phyloP scores from a whole-genome alignment of 1,140 invertebrate genomes.

The Nephila pilipes region DNA sequence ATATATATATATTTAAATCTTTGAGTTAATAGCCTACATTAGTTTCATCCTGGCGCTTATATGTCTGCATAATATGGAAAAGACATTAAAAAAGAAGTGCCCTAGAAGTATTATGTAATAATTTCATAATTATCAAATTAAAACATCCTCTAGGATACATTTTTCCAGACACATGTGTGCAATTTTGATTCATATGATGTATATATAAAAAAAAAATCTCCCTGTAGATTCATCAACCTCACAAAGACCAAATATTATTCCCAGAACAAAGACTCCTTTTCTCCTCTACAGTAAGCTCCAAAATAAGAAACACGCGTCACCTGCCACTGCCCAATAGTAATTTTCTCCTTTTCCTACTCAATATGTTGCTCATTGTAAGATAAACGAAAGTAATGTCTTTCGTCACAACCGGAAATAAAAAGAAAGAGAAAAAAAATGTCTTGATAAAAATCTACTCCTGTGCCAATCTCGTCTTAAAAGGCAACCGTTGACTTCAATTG shows the following conservation, averaged over 20 bases:
- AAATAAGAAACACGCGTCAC: background rate
- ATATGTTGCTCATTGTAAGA: background rate
- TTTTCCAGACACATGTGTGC: too few species aligned
- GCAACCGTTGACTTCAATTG: background rate
- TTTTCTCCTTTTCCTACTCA: background rate
- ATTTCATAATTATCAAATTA: too few species aligned
- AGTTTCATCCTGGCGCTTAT: too few species aligned
- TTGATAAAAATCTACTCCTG: background rate
- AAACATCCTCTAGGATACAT: too few species aligned
- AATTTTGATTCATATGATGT: too few species aligned
- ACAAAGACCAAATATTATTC: background rate
- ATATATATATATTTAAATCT: too few species aligned
- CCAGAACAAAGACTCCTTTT: background rate
- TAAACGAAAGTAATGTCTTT: conserved; percentile 12
- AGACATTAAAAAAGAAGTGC: too few species aligned
- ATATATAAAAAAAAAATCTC: too few species aligned
- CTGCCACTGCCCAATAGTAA: background rate
- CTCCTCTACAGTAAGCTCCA: background rate
- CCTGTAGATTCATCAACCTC: too few species aligned
- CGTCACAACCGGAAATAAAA: background rate
- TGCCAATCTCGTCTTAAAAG: background rate
- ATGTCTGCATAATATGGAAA: too few species aligned
- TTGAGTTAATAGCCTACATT: too few species aligned
- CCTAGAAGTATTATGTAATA: too few species aligned
- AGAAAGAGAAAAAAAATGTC: background rate